Percentiles rank a stretch among this genome's conserved stretches.
These are phyloP conservation scores for Kuschelorhynchus macadamiae DNA, from an alignment of 2,888 invertebrate species.

Conservation along the genomic window DNA sequence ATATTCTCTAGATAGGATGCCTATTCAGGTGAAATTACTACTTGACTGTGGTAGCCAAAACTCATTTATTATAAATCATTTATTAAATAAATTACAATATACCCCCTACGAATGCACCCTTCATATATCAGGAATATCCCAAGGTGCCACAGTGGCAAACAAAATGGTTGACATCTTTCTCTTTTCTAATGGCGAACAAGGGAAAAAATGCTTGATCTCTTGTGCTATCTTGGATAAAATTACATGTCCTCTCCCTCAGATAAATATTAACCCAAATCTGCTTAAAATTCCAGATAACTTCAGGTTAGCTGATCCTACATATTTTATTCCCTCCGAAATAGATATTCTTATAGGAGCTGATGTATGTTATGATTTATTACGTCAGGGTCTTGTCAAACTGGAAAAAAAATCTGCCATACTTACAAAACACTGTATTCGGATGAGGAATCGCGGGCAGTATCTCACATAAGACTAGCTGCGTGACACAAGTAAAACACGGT, in stretches of 20 bases:
- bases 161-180: slow-evolving; percentile 16
- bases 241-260: too few relatives aligned
- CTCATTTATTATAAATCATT: slow-evolving; percentile 30
- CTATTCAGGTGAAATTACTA: slow-evolving; percentile 19
- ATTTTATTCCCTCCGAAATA: background rate
- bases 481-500: too few relatives aligned
- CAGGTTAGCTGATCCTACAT: too few relatives aligned
- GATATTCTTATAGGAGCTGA: slow-evolving; percentile 8
- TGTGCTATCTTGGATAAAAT: too few relatives aligned
- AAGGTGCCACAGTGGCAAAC: slow-evolving; percentile 1
- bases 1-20: slow-evolving; percentile 5
- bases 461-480: background rate
- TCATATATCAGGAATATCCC: slow-evolving; percentile 6
- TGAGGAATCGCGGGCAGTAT: background rate
- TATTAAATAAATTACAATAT: slow-evolving; percentile 16
- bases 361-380: slow-evolving; percentile 5
- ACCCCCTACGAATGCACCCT: background rate
- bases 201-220: slow-evolving; percentile 4
- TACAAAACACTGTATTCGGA: slow-evolving; percentile 13
- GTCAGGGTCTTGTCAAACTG: background rate
- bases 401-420: background rate
- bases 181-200: slow-evolving; percentile 3
- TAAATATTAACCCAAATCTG: too few relatives aligned
- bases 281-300: too few relatives aligned
- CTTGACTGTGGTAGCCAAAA: slow-evolving; percentile 40